Conservation (phyloP, 2,888 invertebrate genomes). For the Pristionchus japonicus region DNA sequence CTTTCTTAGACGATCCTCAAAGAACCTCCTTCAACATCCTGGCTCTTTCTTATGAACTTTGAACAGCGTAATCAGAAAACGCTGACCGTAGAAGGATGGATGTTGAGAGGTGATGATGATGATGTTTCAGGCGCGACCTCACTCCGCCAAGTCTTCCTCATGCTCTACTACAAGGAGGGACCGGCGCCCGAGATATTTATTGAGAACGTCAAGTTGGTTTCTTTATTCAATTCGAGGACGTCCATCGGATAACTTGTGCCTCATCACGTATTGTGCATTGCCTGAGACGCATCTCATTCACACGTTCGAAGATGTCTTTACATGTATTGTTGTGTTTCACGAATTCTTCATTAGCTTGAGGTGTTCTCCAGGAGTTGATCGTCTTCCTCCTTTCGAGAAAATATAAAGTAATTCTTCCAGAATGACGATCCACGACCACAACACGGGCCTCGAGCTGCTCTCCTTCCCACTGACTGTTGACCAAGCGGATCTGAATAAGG, state of each 20-base stretch:
- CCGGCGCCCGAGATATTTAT: conserved; percentile 67
- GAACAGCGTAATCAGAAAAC: too few species aligned
- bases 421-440: conserved; percentile 31
- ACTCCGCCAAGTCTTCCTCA: conserved; percentile 64
- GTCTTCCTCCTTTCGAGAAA: background rate
- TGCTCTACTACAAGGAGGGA: conserved; percentile 73
- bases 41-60: too few species aligned
- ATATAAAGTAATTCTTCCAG: background rate
- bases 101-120: background rate
- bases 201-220: conserved; percentile 61
- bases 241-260: too few species aligned
- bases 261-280: too few species aligned
- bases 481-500: background rate
- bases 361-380: too few species aligned
- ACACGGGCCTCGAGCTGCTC: background rate
- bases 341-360: too few species aligned
- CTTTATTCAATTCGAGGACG: too few species aligned
- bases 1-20: too few species aligned
- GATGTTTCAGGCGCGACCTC: conserved; percentile 49
- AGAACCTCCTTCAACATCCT: too few species aligned
- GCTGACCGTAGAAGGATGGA: background rate
- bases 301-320: too few species aligned
- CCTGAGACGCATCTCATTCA: too few species aligned
- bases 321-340: too few species aligned
- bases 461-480: conserved; percentile 30